Conservation (phyloP, 2,797 vertebrate genomes). For the Oreonectes daqikongensis region DNA sequence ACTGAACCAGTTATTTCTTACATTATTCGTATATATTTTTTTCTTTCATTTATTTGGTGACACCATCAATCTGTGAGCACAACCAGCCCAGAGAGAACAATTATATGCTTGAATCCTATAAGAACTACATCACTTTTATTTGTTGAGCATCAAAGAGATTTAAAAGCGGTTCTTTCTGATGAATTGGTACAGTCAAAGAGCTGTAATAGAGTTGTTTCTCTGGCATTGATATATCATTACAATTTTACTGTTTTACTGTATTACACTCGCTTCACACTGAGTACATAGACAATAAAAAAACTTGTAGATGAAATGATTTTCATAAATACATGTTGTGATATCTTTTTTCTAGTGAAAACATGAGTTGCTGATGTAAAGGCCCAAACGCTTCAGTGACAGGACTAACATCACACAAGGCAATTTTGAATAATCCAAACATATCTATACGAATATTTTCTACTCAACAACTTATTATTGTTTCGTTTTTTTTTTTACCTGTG, state of each 20-base stretch:
- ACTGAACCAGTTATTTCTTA: neutral
- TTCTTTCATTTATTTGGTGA: neutral
- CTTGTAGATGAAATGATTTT: slow-evolving; percentile 34
- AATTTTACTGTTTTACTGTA: slow-evolving; percentile 9
- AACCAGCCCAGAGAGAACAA: slow-evolving; percentile 19
- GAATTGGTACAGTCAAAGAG: slow-evolving; percentile 7
- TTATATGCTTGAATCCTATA: neutral
- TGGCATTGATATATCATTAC: neutral
- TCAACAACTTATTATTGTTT: slow-evolving; percentile 7
- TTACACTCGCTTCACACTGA: slow-evolving; percentile 1
- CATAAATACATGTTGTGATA: slow-evolving; percentile 50
- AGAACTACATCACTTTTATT: neutral
- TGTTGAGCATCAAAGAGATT: neutral
- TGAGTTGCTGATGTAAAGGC: neutral
- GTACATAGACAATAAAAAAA: slow-evolving; percentile 35
- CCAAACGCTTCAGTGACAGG: neutral
- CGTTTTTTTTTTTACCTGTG: slow-evolving; percentile 15
- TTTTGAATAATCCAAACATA: slow-evolving; percentile 6
- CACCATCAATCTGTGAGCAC: slow-evolving; percentile 21
- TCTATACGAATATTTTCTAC: neutral
- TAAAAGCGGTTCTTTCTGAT: neutral
- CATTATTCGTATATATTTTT: neutral
- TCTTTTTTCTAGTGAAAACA: slow-evolving; percentile 11
- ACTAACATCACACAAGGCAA: slow-evolving; percentile 5
- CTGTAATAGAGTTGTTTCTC: slow-evolving; percentile 19